Conservation (phyloP, 1,140 invertebrate species). For the Linepithema humile region DNA sequence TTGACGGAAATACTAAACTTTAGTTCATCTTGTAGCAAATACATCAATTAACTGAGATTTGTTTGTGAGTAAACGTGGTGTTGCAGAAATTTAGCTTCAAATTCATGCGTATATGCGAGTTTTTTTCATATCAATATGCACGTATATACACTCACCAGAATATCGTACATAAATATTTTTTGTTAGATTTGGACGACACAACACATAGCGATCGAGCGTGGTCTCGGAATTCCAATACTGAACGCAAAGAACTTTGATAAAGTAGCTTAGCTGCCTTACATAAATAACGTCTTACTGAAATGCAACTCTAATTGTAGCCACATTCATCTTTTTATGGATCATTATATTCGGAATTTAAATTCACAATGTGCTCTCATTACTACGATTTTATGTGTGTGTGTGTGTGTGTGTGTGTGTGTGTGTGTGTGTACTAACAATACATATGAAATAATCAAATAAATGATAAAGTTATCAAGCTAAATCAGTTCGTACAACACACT, state of each 20-base stretch:
- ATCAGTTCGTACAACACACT: neutral
- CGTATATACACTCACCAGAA: neutral
- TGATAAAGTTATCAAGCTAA: conserved; percentile 4
- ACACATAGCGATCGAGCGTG: neutral
- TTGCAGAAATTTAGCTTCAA: neutral
- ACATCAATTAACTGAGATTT: conserved; percentile 55
- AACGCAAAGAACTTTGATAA: conserved; percentile 24
- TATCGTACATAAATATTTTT: neutral
- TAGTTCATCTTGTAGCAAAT: conserved; percentile 21
- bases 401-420: no score
- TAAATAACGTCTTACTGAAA: neutral
- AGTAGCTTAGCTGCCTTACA: conserved; percentile 16
- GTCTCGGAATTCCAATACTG: neutral
- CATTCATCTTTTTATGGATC: neutral
- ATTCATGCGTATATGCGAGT: neutral
- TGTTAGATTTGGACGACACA: neutral
- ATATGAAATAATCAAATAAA: conserved; percentile 2
- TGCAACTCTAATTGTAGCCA: neutral
- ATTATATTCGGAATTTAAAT: conserved; percentile 10
- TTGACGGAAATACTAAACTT: conserved; percentile 39
- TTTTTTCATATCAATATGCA: neutral
- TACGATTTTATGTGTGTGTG: no score
- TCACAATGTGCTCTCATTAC: neutral
- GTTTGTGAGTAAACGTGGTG: neutral
- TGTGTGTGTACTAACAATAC: no score